Evolutionary conservation across 2,113 vertebrate genomes (phyloP), one percentile per base, ranked within the genome.

Genomic region (Chaenocephalus aceratus): DNA sequence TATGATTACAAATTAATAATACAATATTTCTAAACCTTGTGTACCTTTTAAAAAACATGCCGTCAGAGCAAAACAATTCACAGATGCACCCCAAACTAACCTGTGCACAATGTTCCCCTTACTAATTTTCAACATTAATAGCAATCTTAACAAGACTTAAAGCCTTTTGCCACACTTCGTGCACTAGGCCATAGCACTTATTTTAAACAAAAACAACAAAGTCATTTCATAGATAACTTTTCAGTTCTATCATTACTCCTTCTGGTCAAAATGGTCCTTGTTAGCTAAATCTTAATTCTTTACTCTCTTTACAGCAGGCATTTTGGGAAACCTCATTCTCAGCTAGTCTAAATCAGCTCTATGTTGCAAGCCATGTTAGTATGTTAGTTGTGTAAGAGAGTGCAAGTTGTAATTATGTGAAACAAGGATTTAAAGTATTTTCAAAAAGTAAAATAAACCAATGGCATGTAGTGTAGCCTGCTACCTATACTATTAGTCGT

Each of bases 41-140:
- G 46, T 23, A 54, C 51, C 10, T 12, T 4, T 51, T 6, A 15
- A 54, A 41, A 23, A 44, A 0, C 14, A 11, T 12, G 3, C 36
- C 10, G 64, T 72, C 53, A 61, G 18, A 72, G 54, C n/a, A 48
- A 66, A 53, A 12, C 71, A 72, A 36, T 5, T 44, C 2, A 58
- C 8, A 54, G 59, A 41, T 30, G 53, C 15, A 34, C 46, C 11
- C 18, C 30, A 11, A 49, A 23, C 44, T 62, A 26, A 58, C 23
- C 15, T 45, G 45, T 10, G 52, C 36, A 44, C 52, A 60, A 60
- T 53, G 64, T 41, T 41, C 7, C 30, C 30, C 30, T 30, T 30
- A 30, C 30, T 30, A 4, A 30, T 44, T 69, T 53, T 67, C 21
- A 3, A 21, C 13, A 36, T 12, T 6, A 48, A n/a, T 26, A 49